Percentiles rank a stretch among this genome's conserved stretches.
These are phyloP conservation scores for Epinephelus moara DNA, from an alignment of 2,113 vertebrate genomes.

Conservation along the genomic window DNA sequence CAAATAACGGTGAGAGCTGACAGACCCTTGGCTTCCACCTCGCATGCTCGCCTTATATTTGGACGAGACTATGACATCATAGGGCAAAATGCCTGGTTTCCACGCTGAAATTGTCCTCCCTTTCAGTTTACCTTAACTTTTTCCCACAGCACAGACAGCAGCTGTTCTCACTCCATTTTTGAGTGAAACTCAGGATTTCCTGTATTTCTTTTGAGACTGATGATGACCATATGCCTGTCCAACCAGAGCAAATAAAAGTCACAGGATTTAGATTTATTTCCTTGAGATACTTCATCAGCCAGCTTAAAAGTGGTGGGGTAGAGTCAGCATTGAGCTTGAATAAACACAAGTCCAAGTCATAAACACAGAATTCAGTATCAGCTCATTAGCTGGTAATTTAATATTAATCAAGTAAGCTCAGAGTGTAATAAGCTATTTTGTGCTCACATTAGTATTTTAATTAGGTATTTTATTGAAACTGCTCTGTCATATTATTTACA, in stretches of 20 bases:
- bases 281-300: constrained; percentile 71
- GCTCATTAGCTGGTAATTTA: constrained; percentile 31
- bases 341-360: constrained; percentile 46
- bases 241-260: constrained; percentile 70
- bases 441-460: constrained; percentile 29
- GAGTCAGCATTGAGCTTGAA: constrained; percentile 32
- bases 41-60: constrained; percentile 65
- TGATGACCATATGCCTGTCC: constrained; percentile 76
- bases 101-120: constrained; percentile 48
- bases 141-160: constrained; percentile 66
- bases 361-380: constrained; percentile 33
- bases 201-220: constrained; percentile 57
- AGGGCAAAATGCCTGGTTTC: constrained; percentile 75
- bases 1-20: constrained; percentile 77
- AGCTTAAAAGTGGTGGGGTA: constrained; percentile 47
- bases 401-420: constrained; percentile 16
- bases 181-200: constrained; percentile 75
- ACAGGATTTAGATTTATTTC: constrained; percentile 70
- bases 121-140: constrained; percentile 64
- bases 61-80: constrained; percentile 82
- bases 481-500: constrained; percentile 22
- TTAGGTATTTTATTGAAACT: constrained; percentile 36
- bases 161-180: constrained; percentile 73
- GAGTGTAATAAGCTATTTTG: constrained; percentile 3
- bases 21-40: constrained; percentile 72